Conservation (phyloP, 2,888 invertebrate genomes). For the Euplagia quadripunctaria region DNA sequence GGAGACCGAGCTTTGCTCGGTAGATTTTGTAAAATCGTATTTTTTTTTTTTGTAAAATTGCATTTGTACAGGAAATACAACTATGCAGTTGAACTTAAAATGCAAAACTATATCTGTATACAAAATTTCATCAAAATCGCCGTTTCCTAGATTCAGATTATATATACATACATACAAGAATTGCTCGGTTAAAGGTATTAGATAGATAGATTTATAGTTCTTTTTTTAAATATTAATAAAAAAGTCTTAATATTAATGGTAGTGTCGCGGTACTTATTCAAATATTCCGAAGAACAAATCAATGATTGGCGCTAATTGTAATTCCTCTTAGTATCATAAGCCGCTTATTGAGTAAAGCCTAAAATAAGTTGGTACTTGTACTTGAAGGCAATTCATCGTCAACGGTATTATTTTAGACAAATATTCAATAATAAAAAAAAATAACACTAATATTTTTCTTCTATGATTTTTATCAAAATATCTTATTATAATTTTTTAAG, state of each 20-base stretch:
- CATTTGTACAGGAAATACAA: too few relatives aligned
- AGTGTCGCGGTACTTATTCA: neutral
- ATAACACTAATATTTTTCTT: neutral
- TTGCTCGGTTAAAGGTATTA: too few relatives aligned
- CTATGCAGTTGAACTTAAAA: too few relatives aligned
- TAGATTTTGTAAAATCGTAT: too few relatives aligned
- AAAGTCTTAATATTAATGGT: neutral
- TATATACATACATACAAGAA: too few relatives aligned
- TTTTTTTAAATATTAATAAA: too few relatives aligned
- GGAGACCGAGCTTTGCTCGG: too few relatives aligned
- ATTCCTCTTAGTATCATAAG: neutral
- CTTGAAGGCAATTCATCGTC: neutral
- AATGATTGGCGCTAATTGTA: neutral
- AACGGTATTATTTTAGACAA: neutral
- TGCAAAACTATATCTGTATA: too few relatives aligned
- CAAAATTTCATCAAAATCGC: too few relatives aligned
- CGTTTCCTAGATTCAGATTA: too few relatives aligned
- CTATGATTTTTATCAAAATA: neutral
- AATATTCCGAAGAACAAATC: neutral
- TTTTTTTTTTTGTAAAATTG: too few relatives aligned
- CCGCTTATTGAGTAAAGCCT: neutral
- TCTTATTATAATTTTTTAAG: neutral
- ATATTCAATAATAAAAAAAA: neutral
- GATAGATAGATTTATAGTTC: too few relatives aligned
- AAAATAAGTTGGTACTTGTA: neutral